Percentiles rank a stretch among this genome's conserved stretches.
phyloP scores from a whole-genome alignment of 1,140 invertebrate genomes.

The Magallana ariakensis region DNA sequence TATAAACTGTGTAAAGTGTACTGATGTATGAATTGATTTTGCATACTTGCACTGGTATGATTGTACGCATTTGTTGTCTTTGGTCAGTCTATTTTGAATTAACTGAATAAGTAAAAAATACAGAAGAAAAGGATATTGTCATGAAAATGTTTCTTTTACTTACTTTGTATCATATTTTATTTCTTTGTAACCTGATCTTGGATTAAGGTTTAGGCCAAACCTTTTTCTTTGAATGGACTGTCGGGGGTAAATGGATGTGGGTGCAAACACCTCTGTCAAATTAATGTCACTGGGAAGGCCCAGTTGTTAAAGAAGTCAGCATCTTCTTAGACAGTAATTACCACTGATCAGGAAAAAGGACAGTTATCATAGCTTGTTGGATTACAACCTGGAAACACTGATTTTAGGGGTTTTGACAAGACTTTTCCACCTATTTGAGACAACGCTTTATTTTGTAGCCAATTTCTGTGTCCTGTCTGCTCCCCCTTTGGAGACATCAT shows the following conservation, averaged over 20 bases:
- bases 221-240: neutral
- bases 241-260: neutral
- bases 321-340: slow-evolving; percentile 3
- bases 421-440: neutral
- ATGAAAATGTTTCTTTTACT: neutral
- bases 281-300: neutral
- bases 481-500: too few relatives aligned
- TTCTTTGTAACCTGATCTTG: slow-evolving; percentile 2
- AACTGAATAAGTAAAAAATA: neutral
- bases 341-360: neutral
- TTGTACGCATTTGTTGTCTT: neutral
- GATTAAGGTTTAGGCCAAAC: neutral
- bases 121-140: neutral
- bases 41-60: neutral
- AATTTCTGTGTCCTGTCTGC: neutral
- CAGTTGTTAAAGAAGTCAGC: neutral
- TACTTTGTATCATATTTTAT: neutral
- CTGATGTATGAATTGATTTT: neutral
- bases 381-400: neutral
- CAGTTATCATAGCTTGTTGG: slow-evolving; percentile 29
- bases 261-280: slow-evolving; percentile 23
- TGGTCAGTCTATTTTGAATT: neutral
- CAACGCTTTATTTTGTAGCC: neutral
- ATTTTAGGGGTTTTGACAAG: neutral
- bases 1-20: neutral